Evolutionary conservation across 2,797 vertebrate species (phyloP).

Genomic region (Momotus momota): DNA sequence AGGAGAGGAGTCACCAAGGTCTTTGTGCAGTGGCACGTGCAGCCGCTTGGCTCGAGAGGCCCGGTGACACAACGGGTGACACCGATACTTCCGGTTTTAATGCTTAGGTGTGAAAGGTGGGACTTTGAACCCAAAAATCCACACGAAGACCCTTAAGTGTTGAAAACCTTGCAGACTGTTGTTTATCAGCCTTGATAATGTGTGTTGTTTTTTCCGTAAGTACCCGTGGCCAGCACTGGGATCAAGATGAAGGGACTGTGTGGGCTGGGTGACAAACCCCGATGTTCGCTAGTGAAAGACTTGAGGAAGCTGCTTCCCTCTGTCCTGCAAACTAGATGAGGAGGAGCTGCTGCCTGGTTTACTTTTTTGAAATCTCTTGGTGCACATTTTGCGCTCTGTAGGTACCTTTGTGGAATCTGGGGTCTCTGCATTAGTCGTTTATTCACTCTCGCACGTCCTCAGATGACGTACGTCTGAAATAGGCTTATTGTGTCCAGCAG

Average conservation of each 20-base stretch:
- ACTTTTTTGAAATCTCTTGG: background rate
- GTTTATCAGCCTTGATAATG: background rate
- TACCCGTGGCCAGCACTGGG: background rate
- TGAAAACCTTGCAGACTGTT: background rate
- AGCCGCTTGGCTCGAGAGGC: background rate
- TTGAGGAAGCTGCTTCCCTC: accelerated
- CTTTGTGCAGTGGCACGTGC: accelerated
- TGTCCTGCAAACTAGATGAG: background rate
- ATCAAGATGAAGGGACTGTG: background rate
- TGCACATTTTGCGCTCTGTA: background rate
- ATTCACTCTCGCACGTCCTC: background rate
- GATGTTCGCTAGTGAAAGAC: accelerated
- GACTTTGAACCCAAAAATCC: background rate
- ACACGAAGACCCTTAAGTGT: background rate
- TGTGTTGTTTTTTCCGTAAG: accelerated
- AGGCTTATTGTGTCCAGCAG: accelerated
- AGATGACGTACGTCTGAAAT: accelerated
- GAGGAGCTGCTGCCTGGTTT: background rate
- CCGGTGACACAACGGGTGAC: accelerated
- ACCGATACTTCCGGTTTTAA: background rate
- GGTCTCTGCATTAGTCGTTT: background rate
- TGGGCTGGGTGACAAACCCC: background rate
- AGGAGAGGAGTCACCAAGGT: background rate
- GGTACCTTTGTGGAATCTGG: background rate
- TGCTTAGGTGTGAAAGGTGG: background rate